Evolutionary conservation across 2,113 vertebrate genomes (phyloP).

Genomic region (Cephalopterus ornatus): DNA sequence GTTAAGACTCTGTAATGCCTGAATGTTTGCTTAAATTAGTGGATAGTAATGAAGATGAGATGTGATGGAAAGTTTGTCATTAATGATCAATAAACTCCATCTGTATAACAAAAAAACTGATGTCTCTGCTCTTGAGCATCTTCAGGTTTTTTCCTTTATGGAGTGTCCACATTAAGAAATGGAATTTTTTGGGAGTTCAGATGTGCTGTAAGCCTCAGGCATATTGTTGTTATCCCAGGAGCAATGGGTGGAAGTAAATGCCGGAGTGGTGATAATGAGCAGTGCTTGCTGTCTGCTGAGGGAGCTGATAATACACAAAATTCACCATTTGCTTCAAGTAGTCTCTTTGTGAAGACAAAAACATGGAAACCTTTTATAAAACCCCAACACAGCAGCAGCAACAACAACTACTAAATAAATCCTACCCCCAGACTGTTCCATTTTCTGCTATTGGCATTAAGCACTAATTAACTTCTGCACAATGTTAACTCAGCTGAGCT

Average conservation of each 20-base stretch:
- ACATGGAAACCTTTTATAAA: neutral
- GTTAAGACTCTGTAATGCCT: neutral
- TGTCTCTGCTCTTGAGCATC: neutral
- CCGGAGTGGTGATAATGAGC: neutral
- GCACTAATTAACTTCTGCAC: neutral
- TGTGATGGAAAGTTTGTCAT: neutral
- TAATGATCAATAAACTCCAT: neutral
- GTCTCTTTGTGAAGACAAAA: neutral
- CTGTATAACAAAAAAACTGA: neutral
- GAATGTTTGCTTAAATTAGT: neutral
- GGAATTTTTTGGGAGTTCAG: neutral
- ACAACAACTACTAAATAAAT: neutral
- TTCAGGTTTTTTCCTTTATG: neutral
- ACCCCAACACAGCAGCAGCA: neutral
- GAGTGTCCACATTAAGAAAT: neutral
- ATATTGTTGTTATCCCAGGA: neutral
- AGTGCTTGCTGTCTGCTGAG: neutral
- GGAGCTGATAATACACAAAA: neutral
- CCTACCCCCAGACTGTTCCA: fast-evolving
- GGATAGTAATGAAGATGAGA: neutral
- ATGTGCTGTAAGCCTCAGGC: neutral
- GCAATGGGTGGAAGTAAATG: neutral
- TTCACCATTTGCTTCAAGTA: neutral
- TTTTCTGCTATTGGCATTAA: neutral
- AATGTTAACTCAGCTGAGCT: neutral